These are phyloP conservation scores for Ifrita kowaldi DNA, from an alignment of 2,113 vertebrate species.

Conservation along the genomic window DNA sequence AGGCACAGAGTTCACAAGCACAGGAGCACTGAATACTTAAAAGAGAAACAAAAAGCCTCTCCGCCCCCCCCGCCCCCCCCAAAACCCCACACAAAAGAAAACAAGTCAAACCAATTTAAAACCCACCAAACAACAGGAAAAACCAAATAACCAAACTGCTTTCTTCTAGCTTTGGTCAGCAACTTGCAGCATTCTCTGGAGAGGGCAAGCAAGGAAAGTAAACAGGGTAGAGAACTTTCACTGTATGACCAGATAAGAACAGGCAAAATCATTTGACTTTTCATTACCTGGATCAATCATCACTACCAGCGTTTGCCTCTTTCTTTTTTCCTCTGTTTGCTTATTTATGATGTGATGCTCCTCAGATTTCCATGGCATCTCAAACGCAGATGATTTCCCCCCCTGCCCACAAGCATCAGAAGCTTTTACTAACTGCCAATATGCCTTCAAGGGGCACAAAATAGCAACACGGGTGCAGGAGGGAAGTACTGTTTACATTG, in stretches of 20 bases:
- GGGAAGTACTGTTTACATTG: background rate
- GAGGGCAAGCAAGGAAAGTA: background rate
- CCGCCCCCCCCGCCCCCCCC: rapidly evolving
- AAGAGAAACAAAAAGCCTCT: background rate
- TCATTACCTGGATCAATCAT: background rate
- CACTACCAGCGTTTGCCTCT: background rate
- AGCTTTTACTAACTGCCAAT: background rate
- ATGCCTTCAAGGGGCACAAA: background rate
- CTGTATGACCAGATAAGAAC: background rate
- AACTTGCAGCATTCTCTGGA: background rate
- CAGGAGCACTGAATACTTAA: background rate
- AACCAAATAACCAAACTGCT: rapidly evolving
- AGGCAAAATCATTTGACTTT: background rate
- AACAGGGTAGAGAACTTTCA: background rate
- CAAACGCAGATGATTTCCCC: background rate
- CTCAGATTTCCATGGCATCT: background rate
- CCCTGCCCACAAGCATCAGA: background rate
- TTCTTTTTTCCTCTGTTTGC: background rate
- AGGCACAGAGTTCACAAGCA: background rate
- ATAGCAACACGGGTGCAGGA: background rate
- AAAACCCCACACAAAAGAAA: background rate
- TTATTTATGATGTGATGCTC: background rate
- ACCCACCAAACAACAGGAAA: background rate
- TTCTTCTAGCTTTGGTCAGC: background rate
- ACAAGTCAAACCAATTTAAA: background rate